Percentiles rank a stretch among this genome's conserved stretches.
phyloP scores from a whole-genome alignment of 2,888 invertebrate species.

The Aspidapion aeneum region DNA sequence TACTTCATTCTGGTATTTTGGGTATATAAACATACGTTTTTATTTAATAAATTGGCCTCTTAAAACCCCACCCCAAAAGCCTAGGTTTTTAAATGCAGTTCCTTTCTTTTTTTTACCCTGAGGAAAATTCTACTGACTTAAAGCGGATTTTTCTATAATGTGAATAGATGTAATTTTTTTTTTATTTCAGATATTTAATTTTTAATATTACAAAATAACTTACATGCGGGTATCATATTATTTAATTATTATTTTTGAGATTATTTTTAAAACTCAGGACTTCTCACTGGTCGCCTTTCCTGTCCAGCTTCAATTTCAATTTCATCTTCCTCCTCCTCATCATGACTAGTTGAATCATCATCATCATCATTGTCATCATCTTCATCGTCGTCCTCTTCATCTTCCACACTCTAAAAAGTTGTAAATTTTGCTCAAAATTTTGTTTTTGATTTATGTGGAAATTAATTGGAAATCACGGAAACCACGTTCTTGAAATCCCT shows the following conservation, averaged over 20 bases:
- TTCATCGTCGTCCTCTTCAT: constrained; percentile 60
- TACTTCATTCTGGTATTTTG: no score
- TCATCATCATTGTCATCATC: constrained; percentile 58
- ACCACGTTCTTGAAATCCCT: constrained; percentile 30
- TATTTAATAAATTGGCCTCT: no score
- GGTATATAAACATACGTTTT: no score
- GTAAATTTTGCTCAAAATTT: constrained; percentile 50
- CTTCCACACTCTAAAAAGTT: constrained; percentile 44
- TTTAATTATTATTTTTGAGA: not conserved
- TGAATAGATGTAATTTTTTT: no score
- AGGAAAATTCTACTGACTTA: no score
- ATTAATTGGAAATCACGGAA: not conserved
- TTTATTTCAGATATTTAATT: no score
- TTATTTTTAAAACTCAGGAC: not conserved
- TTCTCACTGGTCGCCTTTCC: not conserved
- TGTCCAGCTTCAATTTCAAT: constrained; percentile 44
- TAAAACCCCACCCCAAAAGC: no score
- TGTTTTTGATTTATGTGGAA: not conserved
- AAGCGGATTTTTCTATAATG: no score
- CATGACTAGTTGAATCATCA: constrained; percentile 60
- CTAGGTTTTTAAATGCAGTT: no score
- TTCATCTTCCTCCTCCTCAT: constrained; percentile 61
- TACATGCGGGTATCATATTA: no score
- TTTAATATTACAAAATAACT: no score
- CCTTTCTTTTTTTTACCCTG: no score